Evolutionary conservation across 2,113 vertebrate genomes (phyloP), one percentile per base, ranked within the genome.

Genomic region (Pungitius pungitius): DNA sequence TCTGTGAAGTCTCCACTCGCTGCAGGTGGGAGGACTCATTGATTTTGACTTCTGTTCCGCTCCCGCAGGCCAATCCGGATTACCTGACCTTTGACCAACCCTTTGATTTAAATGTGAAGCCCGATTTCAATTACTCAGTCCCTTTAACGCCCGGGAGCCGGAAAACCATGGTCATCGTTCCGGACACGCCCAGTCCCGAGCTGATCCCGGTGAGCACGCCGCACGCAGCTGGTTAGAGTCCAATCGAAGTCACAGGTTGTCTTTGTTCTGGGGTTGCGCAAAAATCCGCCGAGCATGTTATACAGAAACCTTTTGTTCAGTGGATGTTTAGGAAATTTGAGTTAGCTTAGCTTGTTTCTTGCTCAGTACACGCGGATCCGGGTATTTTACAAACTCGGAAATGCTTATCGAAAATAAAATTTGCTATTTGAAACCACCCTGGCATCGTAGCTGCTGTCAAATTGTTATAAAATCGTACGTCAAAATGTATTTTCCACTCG

Each of bases 101-200:
- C 0, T 88, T 90, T 42, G 0, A 0, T 0, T 4, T 92, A 33
- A 2, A 0, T 4, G 1, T 90, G 13, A 55, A 15, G 1, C 0
- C 0, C 0, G 1, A 1, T 2, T 0, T 0, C 0, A 0, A 4
- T 2, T 0, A 9, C 0, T 0, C 0, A 0, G 0, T 51, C 14
- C 55, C 0, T 20, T 24, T 89, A 9, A 0, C 0, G 0, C 0
- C 15, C 0, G 85, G 73, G 9, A 63, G 4, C 1, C 67, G 91
- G 3, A 68, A 3, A 0, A 90, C 88, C 6, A 0, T 83, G 0
- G 37, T 74, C 45, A 77, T 92, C 11, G 0, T 57, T 42, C 0
- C 74, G 22, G 37, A 73, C 0, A 43, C 0, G 1, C 0, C 0
- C 4, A 0, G 0, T 3, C 20, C 6, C 12, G 15, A 0, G 0